Evolutionary conservation across 92 coral and sea anemone genomes (phyloP), one percentile per base, ranked within the genome.

Genomic region (Porites evermanni): DNA sequence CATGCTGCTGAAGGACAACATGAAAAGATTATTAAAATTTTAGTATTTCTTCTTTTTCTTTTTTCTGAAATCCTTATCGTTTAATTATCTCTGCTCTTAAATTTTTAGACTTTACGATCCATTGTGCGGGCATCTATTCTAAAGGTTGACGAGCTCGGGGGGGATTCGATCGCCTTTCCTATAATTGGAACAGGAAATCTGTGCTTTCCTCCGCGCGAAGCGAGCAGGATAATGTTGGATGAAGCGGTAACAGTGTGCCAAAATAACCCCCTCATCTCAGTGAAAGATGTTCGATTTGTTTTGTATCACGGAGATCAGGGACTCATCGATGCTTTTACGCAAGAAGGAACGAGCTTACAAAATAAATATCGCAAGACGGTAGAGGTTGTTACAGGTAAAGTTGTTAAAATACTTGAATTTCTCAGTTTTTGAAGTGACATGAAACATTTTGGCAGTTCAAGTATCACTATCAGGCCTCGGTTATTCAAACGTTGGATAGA

Each of bases 171-270:
- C 50, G 94, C 98, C 23, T 89, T 95, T 67, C 98, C 98, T 9
- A 89, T 94, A n/a, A 89, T 95, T 51, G 98, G 98, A 53, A 93
- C 96, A 8, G 96, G 95, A 9, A 90, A 90, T 0, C 76, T 93
- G 7, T 82, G 88, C 24, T 93, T 95, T 75, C 96, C 98, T 3
- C 89, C 86, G 12, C 75, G 87, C 68, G 75, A 24, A 26, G 92
- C 95, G 16, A 82, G 85, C 38, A 89, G 77, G 69, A 70, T 90
- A 12, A 87, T 91, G 86, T 54, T 93, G 53, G 90, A 82, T 32
- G 96, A 93, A 81, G 91, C 92, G 8, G 60, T 86, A n/a, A 65
- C 67, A 56, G 88, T 90, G 47, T 84, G 76, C 75, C 82, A 82
- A 56, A 81, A 73, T 2, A 65, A 81, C 63, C 86, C 91, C 8